Percentiles rank a stretch among this genome's conserved stretches.
Conservation (phyloP, 2,888 invertebrate species). For the Caenorhabditis sp. region DNA sequence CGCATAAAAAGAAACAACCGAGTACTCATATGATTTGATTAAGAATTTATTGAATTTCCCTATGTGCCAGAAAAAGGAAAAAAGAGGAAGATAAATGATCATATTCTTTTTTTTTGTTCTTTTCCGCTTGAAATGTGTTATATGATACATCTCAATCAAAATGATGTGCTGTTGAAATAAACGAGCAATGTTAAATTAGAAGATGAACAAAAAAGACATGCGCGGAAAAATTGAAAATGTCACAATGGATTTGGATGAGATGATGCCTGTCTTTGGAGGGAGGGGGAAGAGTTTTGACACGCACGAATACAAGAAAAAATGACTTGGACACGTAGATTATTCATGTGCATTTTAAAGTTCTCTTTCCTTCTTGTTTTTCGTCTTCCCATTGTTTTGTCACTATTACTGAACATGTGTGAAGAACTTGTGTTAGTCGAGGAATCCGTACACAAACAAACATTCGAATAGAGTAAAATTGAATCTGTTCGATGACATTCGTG, state of each 20-base stretch:
- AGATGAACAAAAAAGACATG: conserved; percentile 24
- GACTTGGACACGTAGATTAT: too few relatives aligned
- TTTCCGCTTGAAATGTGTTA: conserved; percentile 4
- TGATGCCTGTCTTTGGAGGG: conserved; percentile 7
- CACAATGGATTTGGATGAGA: conserved; percentile 27
- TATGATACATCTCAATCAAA: conserved; percentile 3
- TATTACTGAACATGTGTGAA: too few relatives aligned
- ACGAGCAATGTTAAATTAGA: conserved; percentile 9
- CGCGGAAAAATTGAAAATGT: conserved; percentile 3
- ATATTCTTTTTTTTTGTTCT: not conserved
- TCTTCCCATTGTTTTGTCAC: too few relatives aligned
- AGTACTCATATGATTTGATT: conserved; percentile 30
- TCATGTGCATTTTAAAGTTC: too few relatives aligned
- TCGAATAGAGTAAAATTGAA: not conserved
- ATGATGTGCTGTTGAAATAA: conserved; percentile 3
- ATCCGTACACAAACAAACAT: not conserved
- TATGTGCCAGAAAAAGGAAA: not conserved
- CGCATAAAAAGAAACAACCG: conserved; percentile 4
- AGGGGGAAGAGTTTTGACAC: too few relatives aligned
- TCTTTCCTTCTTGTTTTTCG: too few relatives aligned
- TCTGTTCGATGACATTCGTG: too few relatives aligned
- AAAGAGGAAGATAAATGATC: not conserved
- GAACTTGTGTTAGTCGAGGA: not conserved
- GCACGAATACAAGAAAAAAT: too few relatives aligned
- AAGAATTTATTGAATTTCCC: conserved; percentile 33